Conservation (phyloP, 2,113 vertebrate genomes). For the Callaeas wilsoni region DNA sequence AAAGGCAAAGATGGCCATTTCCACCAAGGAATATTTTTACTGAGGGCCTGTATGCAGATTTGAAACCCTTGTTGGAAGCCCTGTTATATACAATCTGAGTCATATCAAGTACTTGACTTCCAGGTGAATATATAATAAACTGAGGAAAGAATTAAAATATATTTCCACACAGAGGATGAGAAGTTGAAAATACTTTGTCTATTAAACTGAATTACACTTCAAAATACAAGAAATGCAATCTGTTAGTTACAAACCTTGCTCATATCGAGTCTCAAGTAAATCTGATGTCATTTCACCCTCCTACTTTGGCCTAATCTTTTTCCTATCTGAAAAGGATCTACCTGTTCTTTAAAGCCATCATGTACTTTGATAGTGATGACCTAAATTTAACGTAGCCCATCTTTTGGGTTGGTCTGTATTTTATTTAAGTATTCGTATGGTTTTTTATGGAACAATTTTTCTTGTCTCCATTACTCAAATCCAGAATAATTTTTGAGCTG, state of each 20-base stretch:
- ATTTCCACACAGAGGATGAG: not conserved
- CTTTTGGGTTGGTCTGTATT: not conserved
- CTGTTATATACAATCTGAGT: not conserved
- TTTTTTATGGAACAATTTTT: not conserved
- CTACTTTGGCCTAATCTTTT: not conserved
- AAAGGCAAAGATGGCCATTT: not conserved
- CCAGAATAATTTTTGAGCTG: not conserved
- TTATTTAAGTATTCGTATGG: not conserved
- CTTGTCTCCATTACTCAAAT: not conserved
- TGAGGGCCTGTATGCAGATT: not conserved
- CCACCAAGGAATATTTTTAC: not conserved
- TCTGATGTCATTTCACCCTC: not conserved
- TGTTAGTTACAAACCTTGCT: not conserved
- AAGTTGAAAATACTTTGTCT: not conserved
- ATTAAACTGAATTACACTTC: not conserved
- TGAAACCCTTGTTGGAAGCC: not conserved
- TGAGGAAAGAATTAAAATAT: not conserved
- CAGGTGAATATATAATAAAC: not conserved
- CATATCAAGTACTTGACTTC: not conserved
- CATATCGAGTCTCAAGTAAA: not conserved
- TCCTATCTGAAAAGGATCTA: not conserved
- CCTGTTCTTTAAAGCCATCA: not conserved
- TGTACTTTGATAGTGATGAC: not conserved
- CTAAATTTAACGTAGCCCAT: accelerated
- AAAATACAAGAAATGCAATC: not conserved